Conservation (phyloP, 2,888 invertebrate genomes). For the Hetaerina titia region DNA sequence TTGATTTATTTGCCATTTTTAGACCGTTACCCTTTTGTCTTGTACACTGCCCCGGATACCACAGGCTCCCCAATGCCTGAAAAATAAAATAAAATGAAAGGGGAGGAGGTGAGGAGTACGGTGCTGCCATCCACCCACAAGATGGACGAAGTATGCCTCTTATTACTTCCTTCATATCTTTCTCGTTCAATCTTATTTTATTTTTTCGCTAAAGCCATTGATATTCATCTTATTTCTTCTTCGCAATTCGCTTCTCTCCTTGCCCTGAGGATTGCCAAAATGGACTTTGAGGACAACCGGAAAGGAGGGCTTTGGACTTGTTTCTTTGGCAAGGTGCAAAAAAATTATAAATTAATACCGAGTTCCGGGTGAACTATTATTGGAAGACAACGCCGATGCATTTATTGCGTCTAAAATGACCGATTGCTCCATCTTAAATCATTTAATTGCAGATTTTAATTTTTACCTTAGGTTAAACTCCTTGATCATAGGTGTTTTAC, state of each 20-base stretch:
- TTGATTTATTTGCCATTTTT: slow-evolving; percentile 66
- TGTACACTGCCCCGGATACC: slow-evolving; percentile 61
- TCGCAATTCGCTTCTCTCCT: neutral
- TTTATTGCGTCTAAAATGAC: too few species aligned
- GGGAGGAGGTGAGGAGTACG: neutral
- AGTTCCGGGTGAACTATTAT: too few species aligned
- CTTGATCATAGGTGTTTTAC: too few species aligned
- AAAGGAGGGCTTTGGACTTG: neutral
- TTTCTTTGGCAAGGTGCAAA: neutral
- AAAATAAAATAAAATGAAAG: neutral
- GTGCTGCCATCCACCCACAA: slow-evolving; percentile 17
- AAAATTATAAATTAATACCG: too few species aligned
- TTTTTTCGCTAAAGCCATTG: slow-evolving; percentile 46
- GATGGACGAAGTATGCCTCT: neutral
- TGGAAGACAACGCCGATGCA: too few species aligned
- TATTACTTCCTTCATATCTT: neutral
- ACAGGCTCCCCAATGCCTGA: neutral
- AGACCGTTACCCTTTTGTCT: slow-evolving; percentile 67
- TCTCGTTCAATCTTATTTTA: neutral
- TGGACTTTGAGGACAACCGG: slow-evolving; percentile 40
- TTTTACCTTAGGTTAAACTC: too few species aligned
- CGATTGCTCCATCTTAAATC: too few species aligned
- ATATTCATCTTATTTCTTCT: slow-evolving; percentile 44
- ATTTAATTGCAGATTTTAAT: too few species aligned
- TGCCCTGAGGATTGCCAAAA: slow-evolving; percentile 44